These are phyloP conservation scores for Biston betularia DNA, from an alignment of 2,888 invertebrate species.

Conservation along the genomic window DNA sequence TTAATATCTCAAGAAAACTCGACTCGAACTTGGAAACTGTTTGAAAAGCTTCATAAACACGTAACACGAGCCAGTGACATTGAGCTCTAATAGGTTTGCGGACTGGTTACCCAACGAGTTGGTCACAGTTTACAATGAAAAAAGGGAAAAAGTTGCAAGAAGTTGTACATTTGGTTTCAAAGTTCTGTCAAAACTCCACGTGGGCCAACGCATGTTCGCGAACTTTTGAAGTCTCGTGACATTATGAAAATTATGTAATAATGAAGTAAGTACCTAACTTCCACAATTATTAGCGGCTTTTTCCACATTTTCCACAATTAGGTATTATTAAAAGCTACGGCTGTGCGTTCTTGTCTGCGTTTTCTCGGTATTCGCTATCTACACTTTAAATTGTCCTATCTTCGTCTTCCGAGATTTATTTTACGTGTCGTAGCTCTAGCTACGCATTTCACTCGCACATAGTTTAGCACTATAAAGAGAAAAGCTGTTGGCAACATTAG, in stretches of 20 bases:
- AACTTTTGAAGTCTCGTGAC: slow-evolving; percentile 50
- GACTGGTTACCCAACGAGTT: slow-evolving; percentile 12
- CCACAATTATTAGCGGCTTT: too few relatives aligned
- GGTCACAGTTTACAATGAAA: neutral
- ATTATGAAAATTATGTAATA: slow-evolving; percentile 73
- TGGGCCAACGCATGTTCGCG: slow-evolving; percentile 41
- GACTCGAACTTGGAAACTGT: neutral
- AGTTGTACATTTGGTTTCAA: slow-evolving; percentile 65
- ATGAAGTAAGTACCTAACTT: slow-evolving; percentile 43
- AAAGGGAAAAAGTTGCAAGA: slow-evolving; percentile 15
- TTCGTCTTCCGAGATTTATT: too few relatives aligned
- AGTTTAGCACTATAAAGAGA: too few relatives aligned
- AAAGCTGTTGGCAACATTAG: too few relatives aligned
- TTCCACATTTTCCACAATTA: too few relatives aligned
- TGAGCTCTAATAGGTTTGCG: slow-evolving; percentile 19
- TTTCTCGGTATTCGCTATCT: too few relatives aligned
- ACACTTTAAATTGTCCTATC: too few relatives aligned
- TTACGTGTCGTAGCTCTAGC: too few relatives aligned
- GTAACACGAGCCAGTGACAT: slow-evolving; percentile 3
- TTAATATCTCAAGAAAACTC: neutral
- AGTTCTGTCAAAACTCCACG: slow-evolving; percentile 52
- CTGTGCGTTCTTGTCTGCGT: too few relatives aligned
- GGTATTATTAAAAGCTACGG: too few relatives aligned
- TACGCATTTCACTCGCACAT: too few relatives aligned
- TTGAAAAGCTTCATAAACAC: neutral